Evolutionary conservation across 1,140 invertebrate species (phyloP).

Genomic region (Lordiphosa clarofinis): DNA sequence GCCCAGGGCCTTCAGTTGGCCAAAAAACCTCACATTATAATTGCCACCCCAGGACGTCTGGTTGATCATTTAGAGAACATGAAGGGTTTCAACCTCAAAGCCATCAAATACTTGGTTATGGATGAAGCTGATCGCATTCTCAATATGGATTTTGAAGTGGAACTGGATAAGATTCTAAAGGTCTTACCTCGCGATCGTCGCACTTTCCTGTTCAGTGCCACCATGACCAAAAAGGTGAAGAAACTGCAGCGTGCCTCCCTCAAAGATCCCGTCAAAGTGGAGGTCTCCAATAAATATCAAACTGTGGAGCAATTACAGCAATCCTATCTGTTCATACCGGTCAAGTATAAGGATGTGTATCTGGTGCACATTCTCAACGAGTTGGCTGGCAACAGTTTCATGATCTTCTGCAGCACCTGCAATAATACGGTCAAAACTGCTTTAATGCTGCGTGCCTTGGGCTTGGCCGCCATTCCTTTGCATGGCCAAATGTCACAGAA

Average conservation of each 20-base stretch:
- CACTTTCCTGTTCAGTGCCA: conserved; percentile 96
- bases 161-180: conserved; percentile 97
- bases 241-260: conserved; percentile 97
- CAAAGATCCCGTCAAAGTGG: conserved; percentile 94
- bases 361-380: conserved; percentile 98
- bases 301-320: conserved; percentile 98
- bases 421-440: conserved; percentile 94
- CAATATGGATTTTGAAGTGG: conserved; percentile 97
- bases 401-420: conserved; percentile 98
- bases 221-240: conserved; percentile 99
- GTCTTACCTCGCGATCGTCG: conserved; percentile 93
- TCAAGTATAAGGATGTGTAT: conserved; percentile 99
- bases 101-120: conserved; percentile 96
- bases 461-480: conserved; percentile 94
- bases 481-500: conserved; percentile 99
- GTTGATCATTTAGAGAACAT: conserved; percentile 96
- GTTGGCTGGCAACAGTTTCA: conserved; percentile 96
- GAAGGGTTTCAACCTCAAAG: conserved; percentile 94
- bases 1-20: conserved; percentile 93
- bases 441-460: conserved; percentile 92
- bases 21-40: conserved; percentile 97
- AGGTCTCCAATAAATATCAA: conserved; percentile 98
- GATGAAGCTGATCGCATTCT: conserved; percentile 97
- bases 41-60: conserved; percentile 94
- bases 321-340: conserved; percentile 97